phyloP scores from a whole-genome alignment of 1,140 invertebrate genomes.

The Acromyrmex charruanus region DNA sequence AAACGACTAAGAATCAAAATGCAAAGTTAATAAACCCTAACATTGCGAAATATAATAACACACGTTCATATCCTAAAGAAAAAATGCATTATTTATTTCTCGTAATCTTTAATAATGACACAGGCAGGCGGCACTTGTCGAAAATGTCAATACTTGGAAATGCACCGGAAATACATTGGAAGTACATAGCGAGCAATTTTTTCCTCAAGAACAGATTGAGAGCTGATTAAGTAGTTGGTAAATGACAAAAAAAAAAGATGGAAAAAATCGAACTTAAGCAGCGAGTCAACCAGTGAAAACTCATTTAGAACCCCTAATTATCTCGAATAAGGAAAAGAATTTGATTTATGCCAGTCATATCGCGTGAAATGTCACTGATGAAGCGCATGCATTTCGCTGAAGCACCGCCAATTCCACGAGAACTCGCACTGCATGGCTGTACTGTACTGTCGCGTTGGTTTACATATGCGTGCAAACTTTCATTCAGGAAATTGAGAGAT shows the following conservation, averaged over 20 bases:
- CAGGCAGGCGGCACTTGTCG: slow-evolving; percentile 14
- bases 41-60: neutral
- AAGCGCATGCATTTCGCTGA: slow-evolving; percentile 21
- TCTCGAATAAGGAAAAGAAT: slow-evolving; percentile 2
- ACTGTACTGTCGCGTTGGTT: slow-evolving; percentile 62
- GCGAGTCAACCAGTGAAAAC: neutral
- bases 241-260: neutral
- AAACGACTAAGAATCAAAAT: neutral
- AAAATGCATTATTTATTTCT: slow-evolving; percentile 30
- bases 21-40: neutral
- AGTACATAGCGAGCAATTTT: slow-evolving; percentile 23
- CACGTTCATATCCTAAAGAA: neutral
- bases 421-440: slow-evolving; percentile 12
- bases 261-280: neutral
- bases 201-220: neutral
- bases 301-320: neutral
- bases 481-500: slow-evolving; percentile 83
- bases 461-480: slow-evolving; percentile 78
- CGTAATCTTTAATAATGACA: slow-evolving; percentile 22
- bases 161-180: slow-evolving; percentile 5
- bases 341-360: slow-evolving; percentile 20
- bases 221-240: slow-evolving; percentile 19
- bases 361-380: slow-evolving; percentile 23
- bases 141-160: slow-evolving; percentile 37
- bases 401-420: slow-evolving; percentile 26